Percentiles rank a stretch among this genome's conserved stretches.
Evolutionary conservation across 2,888 invertebrate species (phyloP).

Genomic region (Xanthorhoe spadicearia): DNA sequence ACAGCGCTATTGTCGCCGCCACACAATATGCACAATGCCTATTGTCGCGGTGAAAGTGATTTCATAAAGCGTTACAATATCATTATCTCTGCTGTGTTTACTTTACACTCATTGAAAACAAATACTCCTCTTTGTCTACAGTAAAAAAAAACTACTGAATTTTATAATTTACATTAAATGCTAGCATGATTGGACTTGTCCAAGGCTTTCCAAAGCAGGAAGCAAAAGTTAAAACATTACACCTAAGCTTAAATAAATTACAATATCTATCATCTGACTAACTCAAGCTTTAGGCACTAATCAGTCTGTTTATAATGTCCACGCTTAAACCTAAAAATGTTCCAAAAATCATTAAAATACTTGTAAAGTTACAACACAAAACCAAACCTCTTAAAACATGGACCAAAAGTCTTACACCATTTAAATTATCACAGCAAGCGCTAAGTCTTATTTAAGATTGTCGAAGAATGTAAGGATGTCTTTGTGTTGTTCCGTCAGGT

Average conservation of each 20-base stretch:
- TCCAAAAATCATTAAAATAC: conserved; percentile 17
- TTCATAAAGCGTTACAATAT: conserved; percentile 25
- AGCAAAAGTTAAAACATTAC: conserved; percentile 5
- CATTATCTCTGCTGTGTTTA: conserved; percentile 11
- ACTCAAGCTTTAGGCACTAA: conserved; percentile 30
- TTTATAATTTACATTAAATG: background rate
- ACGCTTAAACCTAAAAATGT: conserved; percentile 14
- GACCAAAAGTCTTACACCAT: conserved; percentile 16
- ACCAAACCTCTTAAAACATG: conserved; percentile 9
- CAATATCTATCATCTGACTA: conserved; percentile 24
- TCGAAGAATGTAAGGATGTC: conserved; percentile 61
- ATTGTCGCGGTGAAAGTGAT: conserved; percentile 41
- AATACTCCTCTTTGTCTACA: background rate
- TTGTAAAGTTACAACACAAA: conserved; percentile 11
- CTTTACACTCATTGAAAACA: conserved; percentile 14
- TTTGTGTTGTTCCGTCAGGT: conserved; percentile 48
- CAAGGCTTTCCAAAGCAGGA: background rate
- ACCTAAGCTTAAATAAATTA: conserved; percentile 29
- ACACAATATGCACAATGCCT: conserved; percentile 30
- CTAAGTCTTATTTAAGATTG: conserved; percentile 22
- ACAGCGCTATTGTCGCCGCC: conserved; percentile 27
- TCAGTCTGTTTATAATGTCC: conserved; percentile 30
- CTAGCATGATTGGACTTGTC: background rate
- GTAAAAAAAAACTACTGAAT: conserved; percentile 1
- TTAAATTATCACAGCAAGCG: conserved; percentile 22